Base-by-base conservation (phyloP, 2,113 vertebrate genomes). In the Protobothrops mucrosquamatus region DNA sequence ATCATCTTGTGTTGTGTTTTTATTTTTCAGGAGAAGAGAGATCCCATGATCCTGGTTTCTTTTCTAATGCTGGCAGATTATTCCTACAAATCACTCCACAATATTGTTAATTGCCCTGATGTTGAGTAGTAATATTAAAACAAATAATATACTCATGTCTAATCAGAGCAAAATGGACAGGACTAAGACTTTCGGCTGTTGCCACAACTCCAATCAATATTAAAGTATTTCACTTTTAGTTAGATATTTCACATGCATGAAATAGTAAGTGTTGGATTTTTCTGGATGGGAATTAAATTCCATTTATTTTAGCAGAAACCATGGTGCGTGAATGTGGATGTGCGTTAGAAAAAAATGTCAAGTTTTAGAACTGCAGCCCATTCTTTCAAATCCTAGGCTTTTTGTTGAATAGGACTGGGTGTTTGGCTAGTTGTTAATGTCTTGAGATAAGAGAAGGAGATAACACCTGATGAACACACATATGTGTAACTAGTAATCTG, bases 381-480 rank as follows among this genome's bases (percentile, higher is more conserved):
- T 88, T 34, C 39, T n/a, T 24, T 89, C 59, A 48, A 34, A 56
- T 89, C 34, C 11, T 52, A 89, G 43, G 20, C 18, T 90, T 61
- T 86, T 81, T 11, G 15, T 74, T 85, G 46, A 85, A 24, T 26
- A 61, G 14, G 6, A 18, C 4, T 52, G 20, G 85, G 43, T 43
- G 26, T n/a, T 90, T 20, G n/a, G 14, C 23, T 89, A n/a, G 81
- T 90, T 51, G 46, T 93, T 56, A 93, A 86, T 57, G 34, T 51
- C n/a, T 90, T 86, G 74, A 93, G 74, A 90, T 93, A 93, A 88
- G 86, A 55, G 2, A 87, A 87, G 12, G 81, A 81, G 24, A 92
- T 39, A 51, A 48, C 52, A 61, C 7, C n/a, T 90, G 69, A 89
- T 85, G 26, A 18, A n/a, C 43, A 85, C 69, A 51, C 88, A 85